A percentile compares a stretch with the other conserved stretches of the same genome.
Conservation (phyloP, 2,113 vertebrate species). For the Pachycephala philippinensis region DNA sequence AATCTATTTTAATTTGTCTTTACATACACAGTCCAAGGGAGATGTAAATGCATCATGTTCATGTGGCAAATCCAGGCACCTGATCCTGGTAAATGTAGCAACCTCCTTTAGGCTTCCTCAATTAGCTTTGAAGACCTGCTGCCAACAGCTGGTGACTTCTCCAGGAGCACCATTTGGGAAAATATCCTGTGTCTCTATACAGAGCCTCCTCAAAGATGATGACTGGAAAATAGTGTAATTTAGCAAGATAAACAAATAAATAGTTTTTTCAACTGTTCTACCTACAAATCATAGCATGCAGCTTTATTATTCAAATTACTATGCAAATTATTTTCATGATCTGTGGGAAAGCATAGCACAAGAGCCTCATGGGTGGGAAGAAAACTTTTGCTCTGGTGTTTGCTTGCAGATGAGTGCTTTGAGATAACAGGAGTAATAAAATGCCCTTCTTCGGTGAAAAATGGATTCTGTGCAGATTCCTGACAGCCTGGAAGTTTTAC, state of each 20-base stretch:
- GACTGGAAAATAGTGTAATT: neutral
- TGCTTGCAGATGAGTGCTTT: neutral
- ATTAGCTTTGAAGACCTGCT: neutral
- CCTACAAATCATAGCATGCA: neutral
- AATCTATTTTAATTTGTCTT: neutral
- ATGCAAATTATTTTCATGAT: neutral
- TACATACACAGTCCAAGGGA: neutral
- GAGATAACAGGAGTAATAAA: constrained; percentile 35
- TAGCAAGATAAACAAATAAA: neutral
- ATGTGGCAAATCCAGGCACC: neutral
- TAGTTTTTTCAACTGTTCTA: neutral
- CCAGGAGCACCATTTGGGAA: neutral
- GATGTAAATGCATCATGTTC: neutral
- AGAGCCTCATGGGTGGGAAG: neutral
- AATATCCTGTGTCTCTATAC: neutral
- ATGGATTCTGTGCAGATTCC: neutral
- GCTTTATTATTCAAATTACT: neutral
- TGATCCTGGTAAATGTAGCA: neutral
- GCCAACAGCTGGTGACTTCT: neutral
- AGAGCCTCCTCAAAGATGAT: neutral
- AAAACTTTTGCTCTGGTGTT: neutral
- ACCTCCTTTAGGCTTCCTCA: neutral
- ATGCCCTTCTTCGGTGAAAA: neutral
- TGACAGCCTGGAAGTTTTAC: neutral
- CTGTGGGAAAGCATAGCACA: neutral